Evolutionary conservation across 30 jellyfish, hydroid and myxozoan species (phyloP).

Genomic region (Aurelia sp.): DNA sequence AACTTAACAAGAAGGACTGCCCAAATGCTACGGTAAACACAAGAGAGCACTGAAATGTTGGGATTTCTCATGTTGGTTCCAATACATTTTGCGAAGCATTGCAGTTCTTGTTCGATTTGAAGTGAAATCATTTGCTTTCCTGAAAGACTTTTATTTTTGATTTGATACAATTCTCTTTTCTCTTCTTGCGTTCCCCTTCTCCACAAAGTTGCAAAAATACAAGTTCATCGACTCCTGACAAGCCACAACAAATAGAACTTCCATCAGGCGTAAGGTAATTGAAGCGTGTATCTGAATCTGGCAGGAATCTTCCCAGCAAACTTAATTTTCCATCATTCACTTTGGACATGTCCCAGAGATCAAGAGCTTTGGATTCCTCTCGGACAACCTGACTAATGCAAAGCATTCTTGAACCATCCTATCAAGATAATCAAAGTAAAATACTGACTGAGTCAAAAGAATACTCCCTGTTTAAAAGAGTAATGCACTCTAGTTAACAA

Average conservation of each 20-base stretch:
- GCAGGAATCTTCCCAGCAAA: slow-evolving; percentile 51
- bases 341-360: slow-evolving; percentile 69
- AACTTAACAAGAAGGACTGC: no score
- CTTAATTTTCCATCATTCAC: slow-evolving; percentile 28
- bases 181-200: background rate
- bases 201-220: slow-evolving; percentile 63
- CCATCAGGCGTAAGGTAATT: slow-evolving; percentile 50
- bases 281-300: slow-evolving; percentile 72
- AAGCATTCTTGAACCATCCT: slow-evolving; percentile 39
- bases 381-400: slow-evolving; percentile 19
- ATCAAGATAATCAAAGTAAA: background rate
- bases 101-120: background rate
- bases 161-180: background rate
- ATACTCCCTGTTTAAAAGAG: no score
- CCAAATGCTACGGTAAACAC: no score
- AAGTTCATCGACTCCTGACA: slow-evolving; percentile 46
- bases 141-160: background rate
- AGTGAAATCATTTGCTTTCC: no score
- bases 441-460: background rate
- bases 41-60: no score
- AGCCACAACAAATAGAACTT: slow-evolving; percentile 40
- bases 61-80: no score
- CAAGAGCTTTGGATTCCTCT: slow-evolving; percentile 32
- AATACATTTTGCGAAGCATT: no score
- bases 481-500: no score